Base-by-base conservation (phyloP, 2,888 invertebrate species). In the Orchesellides sinensis region DNA sequence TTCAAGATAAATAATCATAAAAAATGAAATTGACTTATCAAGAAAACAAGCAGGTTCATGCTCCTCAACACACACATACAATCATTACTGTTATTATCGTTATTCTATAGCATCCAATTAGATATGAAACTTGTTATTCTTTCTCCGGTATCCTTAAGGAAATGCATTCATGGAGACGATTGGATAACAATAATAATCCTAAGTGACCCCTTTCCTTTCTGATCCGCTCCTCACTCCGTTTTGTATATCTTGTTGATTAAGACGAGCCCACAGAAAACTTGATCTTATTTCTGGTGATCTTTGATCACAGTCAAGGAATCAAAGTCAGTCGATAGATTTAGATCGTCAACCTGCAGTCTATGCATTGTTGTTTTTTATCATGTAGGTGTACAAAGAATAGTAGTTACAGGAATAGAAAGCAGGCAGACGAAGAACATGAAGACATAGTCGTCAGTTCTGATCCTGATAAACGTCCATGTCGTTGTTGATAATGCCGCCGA, bases 11-110 rank as follows among this genome's bases (percentile, higher is more conserved):
- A 80, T 80, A 65, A 80, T 80, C 80, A 65, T 80, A 80, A 80
- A 79, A 78, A 80, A 80, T 49, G 70, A 81, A 84, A 84, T 84
- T 84, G 78, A 84, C 77, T 84, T 81, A 84, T 84, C 81, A 84
- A 84, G 77, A 81, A 81, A 84, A 84, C 81, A 72, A 84, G 77
- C 52, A 77, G 84, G 80, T 81, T 78, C 47, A 49, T 49, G 72
- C 29, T 63, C 45, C 25, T 59, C 45, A 40, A 61, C 56, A 32
- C n/a, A 49, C 70, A 29, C 23, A 25, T 40, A 83, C 35, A 66
- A 21, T 68, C 65, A 81, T 77, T 54, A 66, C 65, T 63, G 56
- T 47, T 73, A 75, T 68, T 47, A 75, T 75, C 27, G 65, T 78
- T 68, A 65, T 61, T 32, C 75, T 23, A 61, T 69, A 59, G 49